These are phyloP conservation scores for Clarias macrocephalus DNA, from an alignment of 2,113 vertebrate species.

Conservation along the genomic window DNA sequence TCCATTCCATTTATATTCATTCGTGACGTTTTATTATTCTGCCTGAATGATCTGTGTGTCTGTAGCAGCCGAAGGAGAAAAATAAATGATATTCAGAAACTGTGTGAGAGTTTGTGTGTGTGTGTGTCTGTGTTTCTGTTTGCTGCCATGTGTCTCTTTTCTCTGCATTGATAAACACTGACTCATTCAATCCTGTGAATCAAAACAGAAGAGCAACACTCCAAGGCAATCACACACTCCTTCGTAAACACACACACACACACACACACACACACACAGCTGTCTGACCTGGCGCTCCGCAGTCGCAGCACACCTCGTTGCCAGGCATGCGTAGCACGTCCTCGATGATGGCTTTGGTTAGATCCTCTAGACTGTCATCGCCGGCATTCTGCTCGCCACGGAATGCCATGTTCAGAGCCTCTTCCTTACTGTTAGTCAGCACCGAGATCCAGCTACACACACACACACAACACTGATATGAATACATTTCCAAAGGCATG, in stretches of 20 bases:
- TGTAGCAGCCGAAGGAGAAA: neutral
- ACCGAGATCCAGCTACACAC: constrained; percentile 85
- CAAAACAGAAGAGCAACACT: neutral
- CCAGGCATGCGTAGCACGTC: constrained; percentile 84
- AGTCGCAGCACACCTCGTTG: constrained; percentile 79
- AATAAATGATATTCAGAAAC: neutral
- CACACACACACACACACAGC: constrained; percentile 15
- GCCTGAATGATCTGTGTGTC: neutral
- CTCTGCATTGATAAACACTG: constrained; percentile 20
- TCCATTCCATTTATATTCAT: neutral
- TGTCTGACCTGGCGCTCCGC: constrained; percentile 54
- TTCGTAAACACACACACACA: neutral
- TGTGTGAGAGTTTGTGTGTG: neutral
- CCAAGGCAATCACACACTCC: neutral
- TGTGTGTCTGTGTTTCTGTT: neutral
- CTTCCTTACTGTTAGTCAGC: constrained; percentile 90
- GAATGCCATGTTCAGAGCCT: constrained; percentile 89
- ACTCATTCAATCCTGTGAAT: neutral
- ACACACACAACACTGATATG: constrained; percentile 9
- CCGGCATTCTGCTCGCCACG: constrained; percentile 84
- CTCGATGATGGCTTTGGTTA: constrained; percentile 88
- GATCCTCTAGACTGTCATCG: constrained; percentile 86
- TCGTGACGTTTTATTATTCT: neutral
- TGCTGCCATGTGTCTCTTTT: neutral
- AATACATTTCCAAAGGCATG: neutral